Evolutionary conservation across 2,113 vertebrate species (phyloP), one percentile per base, ranked within the genome.

Genomic region (Cephalopterus ornatus): DNA sequence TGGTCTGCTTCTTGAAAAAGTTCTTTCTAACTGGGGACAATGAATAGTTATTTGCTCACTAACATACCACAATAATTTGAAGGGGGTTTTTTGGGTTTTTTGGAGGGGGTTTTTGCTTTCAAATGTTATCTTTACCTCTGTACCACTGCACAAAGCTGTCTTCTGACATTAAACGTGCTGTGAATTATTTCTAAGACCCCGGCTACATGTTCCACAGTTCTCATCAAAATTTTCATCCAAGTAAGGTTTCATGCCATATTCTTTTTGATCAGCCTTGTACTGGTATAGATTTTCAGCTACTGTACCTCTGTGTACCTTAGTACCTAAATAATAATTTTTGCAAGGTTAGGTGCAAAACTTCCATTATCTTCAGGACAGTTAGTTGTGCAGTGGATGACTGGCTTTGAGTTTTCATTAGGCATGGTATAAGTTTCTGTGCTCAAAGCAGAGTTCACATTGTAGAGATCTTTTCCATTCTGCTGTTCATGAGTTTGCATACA

Each of bases 231-330:
- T 80, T 84, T 87, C 37, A 44, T 80, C 37, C 12, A 24, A 67
- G 53, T 53, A 47, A 61, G 23, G 14, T 77, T 89, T 68, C 26
- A 10, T 73, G 63, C 49, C 32, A 2, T 82, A 5, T 23, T 68
- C 32, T 63, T 78, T 53, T 80, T 80, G 53, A 61, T 68, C 18
- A 30, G 14, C 39, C 49, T 86, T 46, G 17, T 49, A 49, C 44
- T 41, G 16, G 13, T 50, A 9, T 37, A 35, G 73, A 18, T 59
- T 65, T 75, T 77, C 44, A 83, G 28, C 21, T 56, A 28, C 47
- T 49, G 5, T 24, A 30, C 21, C 35, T 70, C 32, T 0, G 0
- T 76, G 27, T 70, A 33, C 21, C 21, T 62, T 14, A 11, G 2
- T 42, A 32, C 5, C 2, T 63, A 75, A 82, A 20, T 33, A 72